Conservation (phyloP, 2,113 vertebrate species). For the Solea solea region DNA sequence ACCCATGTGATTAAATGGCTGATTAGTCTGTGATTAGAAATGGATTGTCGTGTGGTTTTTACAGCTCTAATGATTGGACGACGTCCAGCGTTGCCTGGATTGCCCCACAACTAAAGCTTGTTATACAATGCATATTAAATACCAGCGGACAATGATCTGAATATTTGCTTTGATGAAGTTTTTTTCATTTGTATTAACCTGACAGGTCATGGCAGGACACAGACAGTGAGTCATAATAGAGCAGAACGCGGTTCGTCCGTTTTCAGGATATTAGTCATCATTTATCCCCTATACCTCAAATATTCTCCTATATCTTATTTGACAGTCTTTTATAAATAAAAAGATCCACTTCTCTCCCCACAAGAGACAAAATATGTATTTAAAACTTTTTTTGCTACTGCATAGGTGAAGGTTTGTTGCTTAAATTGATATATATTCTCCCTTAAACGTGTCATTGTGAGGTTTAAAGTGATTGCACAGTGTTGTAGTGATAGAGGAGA, state of each 20-base stretch:
- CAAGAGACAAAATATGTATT: no score
- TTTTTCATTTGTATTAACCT: constrained; percentile 8
- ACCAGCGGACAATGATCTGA: constrained; percentile 10
- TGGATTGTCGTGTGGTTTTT: constrained; percentile 37
- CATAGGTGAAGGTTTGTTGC: no score
- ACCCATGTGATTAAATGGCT: constrained; percentile 50
- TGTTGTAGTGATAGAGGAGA: no score
- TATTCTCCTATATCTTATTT: no score
- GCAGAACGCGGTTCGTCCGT: background rate
- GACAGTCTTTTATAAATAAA: no score
- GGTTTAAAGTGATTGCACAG: no score
- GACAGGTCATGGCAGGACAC: background rate
- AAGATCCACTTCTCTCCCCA: no score
- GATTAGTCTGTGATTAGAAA: constrained; percentile 55
- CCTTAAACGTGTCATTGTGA: no score
- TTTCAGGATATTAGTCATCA: background rate
- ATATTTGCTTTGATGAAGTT: background rate
- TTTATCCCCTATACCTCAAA: no score
- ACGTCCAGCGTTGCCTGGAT: constrained; percentile 10
- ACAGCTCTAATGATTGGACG: constrained; percentile 28
- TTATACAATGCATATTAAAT: constrained; percentile 27
- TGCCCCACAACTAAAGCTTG: background rate
- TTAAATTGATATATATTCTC: no score
- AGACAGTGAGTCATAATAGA: background rate
- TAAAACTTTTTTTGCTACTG: no score